phyloP scores from a whole-genome alignment of 2,797 vertebrate species.

The Tenualosa thibaudeaui region DNA sequence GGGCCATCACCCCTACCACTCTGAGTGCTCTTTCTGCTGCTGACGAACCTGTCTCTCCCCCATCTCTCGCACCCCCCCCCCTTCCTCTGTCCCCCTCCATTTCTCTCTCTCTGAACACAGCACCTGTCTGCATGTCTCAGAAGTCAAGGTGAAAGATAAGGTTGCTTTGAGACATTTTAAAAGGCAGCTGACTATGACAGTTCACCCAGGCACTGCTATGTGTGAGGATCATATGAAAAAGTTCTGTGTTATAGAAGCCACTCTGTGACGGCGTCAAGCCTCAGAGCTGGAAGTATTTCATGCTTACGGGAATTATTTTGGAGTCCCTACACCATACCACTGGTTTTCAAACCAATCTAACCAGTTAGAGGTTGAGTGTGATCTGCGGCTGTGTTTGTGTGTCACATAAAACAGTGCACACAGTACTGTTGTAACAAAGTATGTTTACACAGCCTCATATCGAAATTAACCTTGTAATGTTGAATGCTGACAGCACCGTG shows the following conservation, averaged over 20 bases:
- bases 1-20: background rate
- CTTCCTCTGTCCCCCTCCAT: background rate
- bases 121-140: conserved; percentile 55
- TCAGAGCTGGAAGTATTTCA: conserved; percentile 42
- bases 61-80: background rate
- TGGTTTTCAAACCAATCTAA: background rate
- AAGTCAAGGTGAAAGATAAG: conserved; percentile 53
- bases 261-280: background rate
- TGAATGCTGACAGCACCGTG: conserved; percentile 9
- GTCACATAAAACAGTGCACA: conserved; percentile 24
- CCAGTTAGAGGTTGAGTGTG: background rate
- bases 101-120: conserved; percentile 27
- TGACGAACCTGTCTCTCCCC: background rate
- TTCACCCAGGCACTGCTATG: conserved; percentile 55
- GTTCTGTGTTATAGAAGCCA: conserved; percentile 44
- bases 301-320: conserved; percentile 52
- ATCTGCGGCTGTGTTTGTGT: conserved; percentile 32
- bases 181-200: conserved; percentile 52
- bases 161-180: conserved; percentile 57
- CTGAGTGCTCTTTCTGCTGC: background rate
- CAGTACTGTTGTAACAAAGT: background rate
- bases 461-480: conserved; percentile 37
- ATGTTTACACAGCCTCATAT: background rate
- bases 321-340: conserved; percentile 18
- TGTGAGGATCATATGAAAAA: conserved; percentile 52